Evolutionary conservation across 1,140 invertebrate genomes (phyloP), one percentile per base, ranked within the genome.

Genomic region (Nilaparvata lugens): DNA sequence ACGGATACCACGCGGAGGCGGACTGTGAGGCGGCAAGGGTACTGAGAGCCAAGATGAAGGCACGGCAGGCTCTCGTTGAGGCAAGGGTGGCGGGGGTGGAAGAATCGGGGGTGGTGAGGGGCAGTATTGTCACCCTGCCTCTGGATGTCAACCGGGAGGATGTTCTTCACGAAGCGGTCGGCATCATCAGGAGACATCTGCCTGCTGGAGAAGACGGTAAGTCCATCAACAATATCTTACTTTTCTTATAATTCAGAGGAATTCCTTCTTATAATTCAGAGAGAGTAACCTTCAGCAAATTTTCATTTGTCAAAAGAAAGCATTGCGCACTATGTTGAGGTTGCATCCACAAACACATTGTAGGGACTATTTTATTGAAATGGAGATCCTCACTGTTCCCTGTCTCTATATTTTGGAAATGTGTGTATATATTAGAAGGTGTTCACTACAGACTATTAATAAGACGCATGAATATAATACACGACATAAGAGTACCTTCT

Each of bases 71-170:
- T 18, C 23, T 55, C 25, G 52, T 53, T 54, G 23, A 43, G 14
- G 7, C 59, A 38, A 18, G 43, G 45, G 52, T 55, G 40, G 53
- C 55, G 38, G 53, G 43, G 2, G 55, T 21, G 13, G 52, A 25
- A 16, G 28, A 56, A 9, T 24, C 58, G 11, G 64, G 67, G 11
- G 42, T 65, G 11, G 55, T 64, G 13, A 56, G 56, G 13, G 40
- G 79, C n/a, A 73, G 75, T 66, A 78, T 88, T 42, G 80, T 86
- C 43, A 83, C 86, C 3, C 72, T 91, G 62, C 83, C 85, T 42
- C 68, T 91, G 62, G 88, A 91, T 69, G 85, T 89, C 1, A 89
- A 87, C 0, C 77, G 87, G 21, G 88, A 91, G 73, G 89, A 91
- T 69, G 77, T 87, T 63, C 71, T 90, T 40, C 86, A 85, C 61